phyloP scores from a whole-genome alignment of 2,113 vertebrate species.

The Gasterosteus aculeatus region DNA sequence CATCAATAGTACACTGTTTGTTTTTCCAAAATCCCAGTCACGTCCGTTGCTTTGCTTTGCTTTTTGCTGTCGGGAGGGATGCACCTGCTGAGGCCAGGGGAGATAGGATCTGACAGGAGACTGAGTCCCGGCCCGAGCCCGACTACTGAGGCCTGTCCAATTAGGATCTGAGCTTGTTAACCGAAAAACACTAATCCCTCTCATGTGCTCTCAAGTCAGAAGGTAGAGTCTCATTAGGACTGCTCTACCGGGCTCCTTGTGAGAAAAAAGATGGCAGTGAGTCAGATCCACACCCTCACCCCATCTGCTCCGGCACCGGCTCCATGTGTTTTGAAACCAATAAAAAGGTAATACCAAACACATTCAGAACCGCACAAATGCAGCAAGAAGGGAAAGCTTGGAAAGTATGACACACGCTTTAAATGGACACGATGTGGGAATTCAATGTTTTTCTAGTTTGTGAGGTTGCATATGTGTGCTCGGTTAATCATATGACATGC shows the following conservation, averaged over 20 bases:
- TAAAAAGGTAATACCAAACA: slow-evolving; percentile 36
- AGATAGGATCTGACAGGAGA: slow-evolving; percentile 66
- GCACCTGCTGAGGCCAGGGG: slow-evolving; percentile 65
- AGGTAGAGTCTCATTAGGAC: slow-evolving; percentile 79
- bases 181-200: slow-evolving; percentile 80
- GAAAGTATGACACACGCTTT: neutral
- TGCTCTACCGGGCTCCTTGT: slow-evolving; percentile 66
- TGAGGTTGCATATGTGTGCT: neutral
- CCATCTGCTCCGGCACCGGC: slow-evolving; percentile 50
- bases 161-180: slow-evolving; percentile 82
- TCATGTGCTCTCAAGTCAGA: slow-evolving; percentile 82
- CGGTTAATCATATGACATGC: neutral
- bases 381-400: neutral
- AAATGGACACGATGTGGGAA: slow-evolving; percentile 4
- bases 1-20: slow-evolving; percentile 57
- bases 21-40: slow-evolving; percentile 61
- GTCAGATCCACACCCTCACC: slow-evolving; percentile 48
- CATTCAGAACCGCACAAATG: slow-evolving; percentile 13
- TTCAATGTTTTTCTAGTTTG: slow-evolving; percentile 3
- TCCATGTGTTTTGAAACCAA: slow-evolving; percentile 56
- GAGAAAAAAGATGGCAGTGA: slow-evolving; percentile 67
- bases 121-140: slow-evolving; percentile 42
- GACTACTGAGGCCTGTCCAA: slow-evolving; percentile 79
- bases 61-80: slow-evolving; percentile 50
- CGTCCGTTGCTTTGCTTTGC: slow-evolving; percentile 45